Evolutionary conservation across 2,888 invertebrate species (phyloP), one percentile per base, ranked within the genome.

Genomic region (Cinara cedri): DNA sequence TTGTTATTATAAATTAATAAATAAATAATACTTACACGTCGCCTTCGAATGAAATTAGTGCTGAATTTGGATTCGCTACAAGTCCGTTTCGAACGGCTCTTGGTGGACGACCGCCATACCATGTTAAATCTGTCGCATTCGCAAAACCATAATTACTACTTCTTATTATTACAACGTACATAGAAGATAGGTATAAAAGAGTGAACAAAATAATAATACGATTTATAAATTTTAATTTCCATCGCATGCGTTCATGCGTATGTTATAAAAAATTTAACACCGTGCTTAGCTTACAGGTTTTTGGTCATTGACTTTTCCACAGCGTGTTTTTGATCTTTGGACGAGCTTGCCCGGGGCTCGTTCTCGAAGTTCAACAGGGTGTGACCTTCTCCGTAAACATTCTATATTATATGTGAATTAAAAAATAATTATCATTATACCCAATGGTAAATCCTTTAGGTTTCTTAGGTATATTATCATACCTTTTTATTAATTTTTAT

Each of bases 41-140:
- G 57, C 60, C 57, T 78, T 13, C 70, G 60, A 21, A 78, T 70
- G 16, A 68, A 78, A 70, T n/a, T 78, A 10, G 60, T 10, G 13
- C 78, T 34, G 16, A 60, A 34, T 49, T 78, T 78, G 11, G 65
- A 68, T 70, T 78, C 78, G 70, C 57, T 21, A 19, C 68, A 49
- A 34, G 78, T 42, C 13, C 60, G 70, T 57, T 70, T 78, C 51
- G 68, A n/a, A 21, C 68, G 66, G 46, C 16, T 54, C 10, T 55
- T 62, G 13, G 55, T 42, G 13, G 78, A 42, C 62, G 57, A 60
- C 24, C 68, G 60, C 68, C 68, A 78, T 0, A 78, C 34, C 78
- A 55, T 42, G 78, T 70, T 70, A 70, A 78, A 78, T 78, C 76
- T 78, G 60, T 68, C 57, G 68, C 68, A 70, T 76, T 68, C 65